These are phyloP conservation scores for Zaprionus gabonicus DNA, from an alignment of 1,140 invertebrate genomes.

Conservation along the genomic window DNA sequence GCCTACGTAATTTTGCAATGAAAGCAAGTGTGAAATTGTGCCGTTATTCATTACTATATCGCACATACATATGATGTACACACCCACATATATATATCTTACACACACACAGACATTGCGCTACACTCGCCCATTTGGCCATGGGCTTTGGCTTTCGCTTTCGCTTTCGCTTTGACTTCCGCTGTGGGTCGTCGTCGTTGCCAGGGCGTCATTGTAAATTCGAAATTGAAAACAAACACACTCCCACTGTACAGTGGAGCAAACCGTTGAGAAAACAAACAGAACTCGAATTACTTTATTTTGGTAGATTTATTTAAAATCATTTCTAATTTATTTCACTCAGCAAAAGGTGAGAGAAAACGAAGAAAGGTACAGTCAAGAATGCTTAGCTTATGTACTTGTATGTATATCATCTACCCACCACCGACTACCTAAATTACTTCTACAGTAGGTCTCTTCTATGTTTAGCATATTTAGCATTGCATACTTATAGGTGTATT, in stretches of 20 bases:
- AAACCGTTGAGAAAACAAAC: neutral
- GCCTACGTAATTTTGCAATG: slow-evolving; percentile 34
- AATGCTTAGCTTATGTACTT: no score
- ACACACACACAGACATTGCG: neutral
- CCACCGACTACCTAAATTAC: no score
- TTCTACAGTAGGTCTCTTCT: no score
- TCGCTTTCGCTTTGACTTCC: neutral
- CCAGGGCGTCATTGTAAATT: slow-evolving; percentile 27
- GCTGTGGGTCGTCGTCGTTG: slow-evolving; percentile 7
- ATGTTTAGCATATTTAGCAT: no score
- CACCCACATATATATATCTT: neutral
- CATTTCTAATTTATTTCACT: no score
- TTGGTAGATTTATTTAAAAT: no score
- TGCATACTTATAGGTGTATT: no score
- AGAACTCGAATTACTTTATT: no score
- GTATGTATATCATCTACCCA: no score
- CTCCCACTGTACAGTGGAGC: slow-evolving; percentile 8
- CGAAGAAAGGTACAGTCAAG: no score
- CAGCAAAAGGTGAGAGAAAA: no score
- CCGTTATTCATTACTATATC: slow-evolving; percentile 36
- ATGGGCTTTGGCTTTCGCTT: slow-evolving; percentile 12
- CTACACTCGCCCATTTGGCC: neutral
- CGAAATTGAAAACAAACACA: slow-evolving; percentile 39
- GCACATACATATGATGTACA: slow-evolving; percentile 1
- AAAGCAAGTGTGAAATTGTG: slow-evolving; percentile 48